A percentile compares a stretch with the other conserved stretches of the same genome.
Evolutionary conservation across 2,888 invertebrate genomes (phyloP).

Genomic region (Drosophila bunnanda): DNA sequence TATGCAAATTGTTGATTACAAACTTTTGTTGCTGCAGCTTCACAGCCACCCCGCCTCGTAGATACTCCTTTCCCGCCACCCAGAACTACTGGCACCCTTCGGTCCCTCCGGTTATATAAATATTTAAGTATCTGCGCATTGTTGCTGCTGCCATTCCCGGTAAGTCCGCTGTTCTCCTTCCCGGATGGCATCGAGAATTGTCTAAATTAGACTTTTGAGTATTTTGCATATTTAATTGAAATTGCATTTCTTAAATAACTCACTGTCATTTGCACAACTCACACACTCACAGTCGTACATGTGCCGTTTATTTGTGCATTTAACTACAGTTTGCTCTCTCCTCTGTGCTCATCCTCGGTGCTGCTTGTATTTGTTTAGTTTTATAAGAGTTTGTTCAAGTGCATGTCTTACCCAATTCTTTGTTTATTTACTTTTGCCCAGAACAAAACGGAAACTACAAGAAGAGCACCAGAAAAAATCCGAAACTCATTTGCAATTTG

Average conservation of each 20-base stretch:
- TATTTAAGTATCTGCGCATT: slow-evolving; percentile 75
- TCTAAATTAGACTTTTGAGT: slow-evolving; percentile 78
- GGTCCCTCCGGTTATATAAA: slow-evolving; percentile 61
- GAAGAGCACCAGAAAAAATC: slow-evolving; percentile 43
- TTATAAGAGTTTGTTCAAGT: slow-evolving; percentile 76
- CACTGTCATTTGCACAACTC: slow-evolving; percentile 67
- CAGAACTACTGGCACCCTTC: background rate
- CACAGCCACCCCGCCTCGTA: background rate
- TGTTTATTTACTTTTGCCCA: slow-evolving; percentile 66
- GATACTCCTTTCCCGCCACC: background rate
- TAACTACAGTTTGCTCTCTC: slow-evolving; percentile 50
- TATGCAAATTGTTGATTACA: slow-evolving; percentile 81
- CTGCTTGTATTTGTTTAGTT: slow-evolving; percentile 69
- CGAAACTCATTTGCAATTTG: slow-evolving; percentile 77
- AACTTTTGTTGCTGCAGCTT: slow-evolving; percentile 63
- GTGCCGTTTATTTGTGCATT: slow-evolving; percentile 66
- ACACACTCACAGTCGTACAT: slow-evolving; percentile 13
- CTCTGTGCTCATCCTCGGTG: slow-evolving; percentile 26
- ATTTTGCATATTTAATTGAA: slow-evolving; percentile 79
- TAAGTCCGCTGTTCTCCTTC: slow-evolving; percentile 16
- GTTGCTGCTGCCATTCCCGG: slow-evolving; percentile 39
- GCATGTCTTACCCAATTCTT: slow-evolving; percentile 70
- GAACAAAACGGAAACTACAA: slow-evolving; percentile 39
- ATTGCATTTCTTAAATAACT: slow-evolving; percentile 79
- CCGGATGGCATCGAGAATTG: slow-evolving; percentile 49